These are phyloP conservation scores for Chelidonichthys spinosus DNA, from an alignment of 2,797 vertebrate genomes.

Conservation along the genomic window DNA sequence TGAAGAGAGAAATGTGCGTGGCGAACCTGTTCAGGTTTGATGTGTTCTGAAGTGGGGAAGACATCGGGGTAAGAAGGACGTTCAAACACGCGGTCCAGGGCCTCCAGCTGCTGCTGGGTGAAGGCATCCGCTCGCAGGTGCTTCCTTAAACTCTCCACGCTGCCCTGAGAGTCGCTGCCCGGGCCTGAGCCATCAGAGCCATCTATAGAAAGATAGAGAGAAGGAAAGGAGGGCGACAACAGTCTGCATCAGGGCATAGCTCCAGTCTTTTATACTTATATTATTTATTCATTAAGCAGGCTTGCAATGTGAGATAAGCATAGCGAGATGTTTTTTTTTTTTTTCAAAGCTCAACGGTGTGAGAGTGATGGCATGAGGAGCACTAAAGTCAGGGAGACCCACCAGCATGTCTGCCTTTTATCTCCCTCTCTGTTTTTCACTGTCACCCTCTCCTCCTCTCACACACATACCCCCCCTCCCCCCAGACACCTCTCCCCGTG, in stretches of 20 bases:
- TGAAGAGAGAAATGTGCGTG: conserved; percentile 25
- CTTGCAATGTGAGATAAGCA: conserved; percentile 37
- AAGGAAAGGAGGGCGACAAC: conserved; percentile 28
- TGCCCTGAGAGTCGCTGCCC: conserved; percentile 98
- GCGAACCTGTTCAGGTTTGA: conserved; percentile 98
- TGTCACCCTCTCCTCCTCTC: conserved; percentile 12
- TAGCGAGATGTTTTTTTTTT: conserved; percentile 8
- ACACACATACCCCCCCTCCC: conserved; percentile 37
- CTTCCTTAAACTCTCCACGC: conserved; percentile 99
- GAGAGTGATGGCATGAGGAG: conserved; percentile 47
- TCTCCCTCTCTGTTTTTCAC: conserved; percentile 41
- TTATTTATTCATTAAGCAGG: conserved; percentile 49
- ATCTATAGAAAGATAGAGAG: conserved; percentile 82
- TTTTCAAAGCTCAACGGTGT: conserved; percentile 25
- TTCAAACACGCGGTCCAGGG: conserved; percentile 99
- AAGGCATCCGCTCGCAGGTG: conserved; percentile 99
- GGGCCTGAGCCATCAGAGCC: conserved; percentile 97
- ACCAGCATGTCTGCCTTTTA: conserved; percentile 59
- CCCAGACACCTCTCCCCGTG: conserved; percentile 51
- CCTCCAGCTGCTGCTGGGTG: conserved; percentile 99
- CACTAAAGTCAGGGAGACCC: conserved; percentile 60
- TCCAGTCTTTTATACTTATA: conserved; percentile 30
- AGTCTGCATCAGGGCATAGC: conserved; percentile 44
- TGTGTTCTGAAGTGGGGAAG: conserved; percentile 98
- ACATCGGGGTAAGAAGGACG: conserved; percentile 98